Percentiles rank a stretch among this genome's conserved stretches.
These are phyloP conservation scores for Labeo calbasu DNA, from an alignment of 2,797 vertebrate species.

Conservation along the genomic window DNA sequence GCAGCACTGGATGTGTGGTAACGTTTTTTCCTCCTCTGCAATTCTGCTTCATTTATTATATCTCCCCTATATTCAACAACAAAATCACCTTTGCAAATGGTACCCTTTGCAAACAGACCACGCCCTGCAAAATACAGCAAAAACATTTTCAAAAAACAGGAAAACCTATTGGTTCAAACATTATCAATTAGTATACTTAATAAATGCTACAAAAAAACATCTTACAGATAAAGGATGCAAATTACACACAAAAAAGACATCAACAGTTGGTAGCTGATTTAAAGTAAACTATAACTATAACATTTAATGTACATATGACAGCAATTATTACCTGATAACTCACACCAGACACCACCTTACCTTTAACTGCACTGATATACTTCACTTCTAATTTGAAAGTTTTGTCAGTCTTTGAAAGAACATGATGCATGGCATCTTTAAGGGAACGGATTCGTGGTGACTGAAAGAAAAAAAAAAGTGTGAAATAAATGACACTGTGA, in stretches of 20 bases:
- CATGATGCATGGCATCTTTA: background rate
- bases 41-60: conserved; percentile 49
- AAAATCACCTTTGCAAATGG: conserved; percentile 57
- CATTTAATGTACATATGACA: background rate
- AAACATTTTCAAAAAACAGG: conserved; percentile 20
- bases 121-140: conserved; percentile 41
- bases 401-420: conserved; percentile 23
- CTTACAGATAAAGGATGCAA: too few species aligned
- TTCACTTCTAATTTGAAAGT: conserved; percentile 11
- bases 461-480: background rate
- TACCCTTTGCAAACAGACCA: conserved; percentile 53
- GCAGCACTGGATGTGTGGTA: conserved; percentile 52
- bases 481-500: background rate
- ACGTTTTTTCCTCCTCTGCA: conserved; percentile 30
- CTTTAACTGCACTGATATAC: conserved; percentile 14
- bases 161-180: background rate
- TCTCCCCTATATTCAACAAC: conserved; percentile 54
- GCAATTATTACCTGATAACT: background rate
- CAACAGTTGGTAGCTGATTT: background rate
- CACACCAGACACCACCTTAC: conserved; percentile 3
- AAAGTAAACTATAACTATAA: background rate
- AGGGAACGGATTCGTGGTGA: background rate
- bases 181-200: background rate
- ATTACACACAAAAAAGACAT: too few species aligned
- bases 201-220: too few species aligned